Conservation (phyloP, 1,140 invertebrate species). For the Solenopsis fugax region DNA sequence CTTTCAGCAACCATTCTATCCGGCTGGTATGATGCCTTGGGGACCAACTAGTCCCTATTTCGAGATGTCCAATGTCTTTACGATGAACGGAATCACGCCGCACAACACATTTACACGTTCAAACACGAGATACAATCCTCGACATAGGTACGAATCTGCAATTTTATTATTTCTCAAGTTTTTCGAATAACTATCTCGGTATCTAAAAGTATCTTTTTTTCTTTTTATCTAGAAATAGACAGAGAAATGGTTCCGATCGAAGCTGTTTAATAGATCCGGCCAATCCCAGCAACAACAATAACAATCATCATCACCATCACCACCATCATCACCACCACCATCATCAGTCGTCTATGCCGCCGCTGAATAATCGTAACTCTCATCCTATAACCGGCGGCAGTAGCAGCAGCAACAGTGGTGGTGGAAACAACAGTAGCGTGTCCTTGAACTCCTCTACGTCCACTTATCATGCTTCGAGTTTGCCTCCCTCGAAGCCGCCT, state of each 20-base stretch:
- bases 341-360: slow-evolving; percentile 77
- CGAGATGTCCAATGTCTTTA: slow-evolving; percentile 91
- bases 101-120: slow-evolving; percentile 89
- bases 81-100: slow-evolving; percentile 91
- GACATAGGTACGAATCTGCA: slow-evolving; percentile 79
- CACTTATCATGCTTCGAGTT: slow-evolving; percentile 77
- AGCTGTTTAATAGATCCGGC: slow-evolving; percentile 70
- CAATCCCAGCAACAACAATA: slow-evolving; percentile 47
- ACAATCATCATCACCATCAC: slow-evolving; percentile 42
- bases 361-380: slow-evolving; percentile 79
- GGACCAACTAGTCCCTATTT: slow-evolving; percentile 88
- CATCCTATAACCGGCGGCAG: slow-evolving; percentile 81
- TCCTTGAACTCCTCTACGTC: slow-evolving; percentile 76
- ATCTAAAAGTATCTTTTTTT: neutral
- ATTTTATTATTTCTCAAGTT: neutral
- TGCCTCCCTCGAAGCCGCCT: slow-evolving; percentile 81
- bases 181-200: neutral
- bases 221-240: slow-evolving; percentile 81
- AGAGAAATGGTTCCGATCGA: slow-evolving; percentile 83
- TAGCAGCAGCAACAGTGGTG: slow-evolving; percentile 73
- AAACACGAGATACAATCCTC: slow-evolving; percentile 84
- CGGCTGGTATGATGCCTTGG: slow-evolving; percentile 88
- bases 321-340: slow-evolving; percentile 56
- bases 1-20: slow-evolving; percentile 88
- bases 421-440: slow-evolving; percentile 73